Evolutionary conservation across 1,140 invertebrate species (phyloP).

Genomic region (Chelonus insularis): DNA sequence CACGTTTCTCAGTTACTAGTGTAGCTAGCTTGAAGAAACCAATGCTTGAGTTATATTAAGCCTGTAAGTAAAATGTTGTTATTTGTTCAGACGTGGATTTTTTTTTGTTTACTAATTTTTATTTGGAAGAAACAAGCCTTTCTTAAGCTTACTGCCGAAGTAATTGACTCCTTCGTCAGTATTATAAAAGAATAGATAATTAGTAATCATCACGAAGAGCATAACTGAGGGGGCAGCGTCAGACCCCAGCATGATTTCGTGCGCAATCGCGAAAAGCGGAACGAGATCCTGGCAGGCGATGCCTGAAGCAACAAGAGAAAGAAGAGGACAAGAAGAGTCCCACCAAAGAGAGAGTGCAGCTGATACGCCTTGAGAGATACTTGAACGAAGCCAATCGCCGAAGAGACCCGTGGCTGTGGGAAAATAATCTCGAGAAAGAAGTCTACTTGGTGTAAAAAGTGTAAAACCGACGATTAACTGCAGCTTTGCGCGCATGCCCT

Average conservation of each 20-base stretch:
- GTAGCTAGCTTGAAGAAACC: too few species aligned
- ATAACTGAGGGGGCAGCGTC: not conserved
- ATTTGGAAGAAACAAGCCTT: too few species aligned
- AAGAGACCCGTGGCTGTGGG: conserved; percentile 46
- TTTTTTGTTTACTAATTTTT: not conserved
- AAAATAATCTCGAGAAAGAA: conserved; percentile 49
- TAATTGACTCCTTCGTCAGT: conserved; percentile 20
- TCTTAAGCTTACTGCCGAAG: too few species aligned
- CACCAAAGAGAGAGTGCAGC: conserved; percentile 18
- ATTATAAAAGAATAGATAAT: conserved; percentile 30
- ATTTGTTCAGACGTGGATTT: not conserved
- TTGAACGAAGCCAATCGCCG: conserved; percentile 36
- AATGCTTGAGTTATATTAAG: not conserved
- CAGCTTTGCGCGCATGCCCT: conserved; percentile 50
- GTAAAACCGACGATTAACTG: conserved; percentile 55
- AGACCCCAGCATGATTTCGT: conserved; percentile 23
- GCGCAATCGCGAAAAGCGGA: conserved; percentile 48
- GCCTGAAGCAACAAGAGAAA: conserved; percentile 23
- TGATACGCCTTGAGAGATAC: conserved; percentile 28
- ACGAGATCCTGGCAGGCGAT: conserved; percentile 39
- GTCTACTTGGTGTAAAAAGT: conserved; percentile 45
- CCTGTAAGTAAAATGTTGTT: conserved; percentile 3
- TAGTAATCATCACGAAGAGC: conserved; percentile 27
- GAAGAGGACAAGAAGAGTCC: conserved; percentile 21
- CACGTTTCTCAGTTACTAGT: not conserved